Evolutionary conservation across 2,888 invertebrate genomes (phyloP).

Genomic region (Rhimphoctona megacephalus): DNA sequence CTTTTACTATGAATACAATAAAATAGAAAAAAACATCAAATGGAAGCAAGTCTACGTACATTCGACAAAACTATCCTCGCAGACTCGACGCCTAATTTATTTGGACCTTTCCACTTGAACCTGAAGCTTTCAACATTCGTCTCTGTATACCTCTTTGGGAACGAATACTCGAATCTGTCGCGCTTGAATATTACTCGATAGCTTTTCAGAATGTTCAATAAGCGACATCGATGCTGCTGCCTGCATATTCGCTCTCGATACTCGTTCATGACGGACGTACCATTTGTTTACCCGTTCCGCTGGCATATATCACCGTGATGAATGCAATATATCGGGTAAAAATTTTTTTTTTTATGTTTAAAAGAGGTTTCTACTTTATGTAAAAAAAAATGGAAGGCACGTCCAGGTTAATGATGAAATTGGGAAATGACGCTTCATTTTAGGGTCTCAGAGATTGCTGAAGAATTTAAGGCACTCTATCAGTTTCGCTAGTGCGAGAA

Average conservation of each 20-base stretch:
- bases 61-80: neutral
- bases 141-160: neutral
- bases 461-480: neutral
- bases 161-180: constrained; percentile 37
- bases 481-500: too few species aligned
- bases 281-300: neutral
- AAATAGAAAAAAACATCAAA: neutral
- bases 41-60: neutral
- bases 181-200: constrained; percentile 60
- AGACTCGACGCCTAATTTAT: neutral
- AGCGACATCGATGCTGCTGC: constrained; percentile 71
- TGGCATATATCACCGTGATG: neutral
- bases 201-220: constrained; percentile 78
- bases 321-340: neutral
- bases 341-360: neutral
- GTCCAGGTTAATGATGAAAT: neutral
- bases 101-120: constrained; percentile 3
- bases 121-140: constrained; percentile 4
- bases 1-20: neutral
- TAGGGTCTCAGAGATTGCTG: neutral
- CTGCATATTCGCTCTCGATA: constrained; percentile 46
- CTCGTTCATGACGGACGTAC: constrained; percentile 40
- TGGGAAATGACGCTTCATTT: neutral
- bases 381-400: neutral
- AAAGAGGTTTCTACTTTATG: neutral